Percentiles rank a stretch among this genome's conserved stretches.
Conservation (phyloP, 2,113 vertebrate species). For the Ursus arctos region DNA sequence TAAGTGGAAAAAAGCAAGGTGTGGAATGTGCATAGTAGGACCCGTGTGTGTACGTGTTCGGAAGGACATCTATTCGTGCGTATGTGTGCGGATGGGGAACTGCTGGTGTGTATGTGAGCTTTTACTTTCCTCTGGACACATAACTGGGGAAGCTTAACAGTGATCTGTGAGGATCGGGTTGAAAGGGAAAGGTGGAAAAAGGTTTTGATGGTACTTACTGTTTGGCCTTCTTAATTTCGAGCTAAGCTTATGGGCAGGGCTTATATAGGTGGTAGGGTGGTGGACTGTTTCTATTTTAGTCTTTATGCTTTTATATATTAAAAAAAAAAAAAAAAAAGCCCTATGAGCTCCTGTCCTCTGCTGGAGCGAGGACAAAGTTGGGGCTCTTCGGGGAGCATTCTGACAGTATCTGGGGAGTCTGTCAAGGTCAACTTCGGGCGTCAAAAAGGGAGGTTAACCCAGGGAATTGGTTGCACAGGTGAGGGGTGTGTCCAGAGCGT, state of each 20-base stretch:
- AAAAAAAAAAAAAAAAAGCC: background rate
- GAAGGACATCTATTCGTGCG: rapidly evolving
- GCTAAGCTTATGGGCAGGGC: background rate
- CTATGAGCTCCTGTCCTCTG: background rate
- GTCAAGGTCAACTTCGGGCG: background rate
- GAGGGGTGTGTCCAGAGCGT: too few species aligned
- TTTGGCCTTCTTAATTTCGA: background rate
- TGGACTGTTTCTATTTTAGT: background rate
- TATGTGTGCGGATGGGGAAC: too few species aligned
- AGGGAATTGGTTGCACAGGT: background rate
- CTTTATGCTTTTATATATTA: background rate
- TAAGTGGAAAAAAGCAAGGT: background rate
- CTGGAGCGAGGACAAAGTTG: background rate
- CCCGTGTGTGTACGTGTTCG: rapidly evolving
- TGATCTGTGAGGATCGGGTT: background rate
- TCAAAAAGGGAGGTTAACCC: background rate
- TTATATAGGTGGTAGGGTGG: background rate
- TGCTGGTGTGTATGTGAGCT: rapidly evolving
- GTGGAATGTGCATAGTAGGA: rapidly evolving
- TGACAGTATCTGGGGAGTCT: background rate
- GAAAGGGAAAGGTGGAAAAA: background rate
- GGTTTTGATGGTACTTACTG: background rate
- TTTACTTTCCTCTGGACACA: background rate
- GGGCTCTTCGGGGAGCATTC: background rate
- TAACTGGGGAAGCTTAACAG: background rate